Base-by-base conservation (phyloP, 2,113 vertebrate species). In the Festucalex cinctus region DNA sequence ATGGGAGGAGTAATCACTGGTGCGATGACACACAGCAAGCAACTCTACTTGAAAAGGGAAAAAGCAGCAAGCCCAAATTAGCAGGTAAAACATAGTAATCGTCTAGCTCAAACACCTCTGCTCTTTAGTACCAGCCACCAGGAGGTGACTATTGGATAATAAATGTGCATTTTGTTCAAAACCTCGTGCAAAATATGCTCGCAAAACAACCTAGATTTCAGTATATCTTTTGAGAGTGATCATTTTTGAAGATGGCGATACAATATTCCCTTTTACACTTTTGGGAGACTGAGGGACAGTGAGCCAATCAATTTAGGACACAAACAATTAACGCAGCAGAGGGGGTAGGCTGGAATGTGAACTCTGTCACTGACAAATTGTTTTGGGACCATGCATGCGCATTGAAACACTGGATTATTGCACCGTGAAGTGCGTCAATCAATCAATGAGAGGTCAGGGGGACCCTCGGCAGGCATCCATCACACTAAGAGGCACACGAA, bases 351-450 rank as follows among this genome's bases (percentile, higher is more conserved):
- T 66, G 77, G 61, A 73, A 48, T 66, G 56, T 53, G 65, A 88
- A 73, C 64, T 79, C 70, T 76, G 61, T 78, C 79, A 85, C 80
- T 85, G 82, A 90, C 84, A 89, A 86, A 89, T 85, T 89, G 53
- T 56, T 16, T 57, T 57, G 54, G 16, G 14, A 35, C 83, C 87
- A 86, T 84, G 61, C 79, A 87, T 79, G 79, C 71, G 73, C 75
- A 75, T 68, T 66, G 77, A 89, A 85, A 85, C 74, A 77, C 69
- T 78, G 84, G 78, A 83, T 86, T 88, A 89, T 87, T 83, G 79
- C 82, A 83, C 78, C 48, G 63, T 77, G 66, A 87, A 88, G 78
- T 90, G 86, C 83, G 90, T 92, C 83, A 90, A 91, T 91, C 90
- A 78, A 86, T 89, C 84, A 80, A 62, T 41, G 63, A 84, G 80